Evolutionary conservation across 2,113 vertebrate species (phyloP), one percentile per base, ranked within the genome.

Genomic region (Nothocercus nigrocapillus): DNA sequence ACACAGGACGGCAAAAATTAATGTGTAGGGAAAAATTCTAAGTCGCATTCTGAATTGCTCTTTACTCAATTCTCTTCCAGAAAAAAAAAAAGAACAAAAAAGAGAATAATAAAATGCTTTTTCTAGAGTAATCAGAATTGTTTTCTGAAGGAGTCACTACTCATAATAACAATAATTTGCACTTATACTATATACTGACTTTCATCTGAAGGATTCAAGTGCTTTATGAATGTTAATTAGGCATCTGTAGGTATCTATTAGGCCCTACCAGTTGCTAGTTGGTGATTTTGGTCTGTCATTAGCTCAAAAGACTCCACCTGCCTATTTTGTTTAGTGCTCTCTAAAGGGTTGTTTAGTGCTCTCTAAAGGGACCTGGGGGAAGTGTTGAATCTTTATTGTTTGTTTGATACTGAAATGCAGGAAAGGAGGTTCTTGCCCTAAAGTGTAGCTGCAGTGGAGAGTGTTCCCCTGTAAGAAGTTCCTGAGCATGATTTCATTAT

Each of bases 141-240:
- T 86, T 86, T 93, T 90, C 73, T 95, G 74, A 93, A 86, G 32
- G 17, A 73, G 73, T 84, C 84, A 40, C 64, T 84, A 90, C 5
- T 5, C 53, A 68, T 80, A 90, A 93, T 86, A 77, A 90, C 68
- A 88, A 89, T 85, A 92, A 92, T 94, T 92, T 94, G 67, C 1
- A 12, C 34, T 90, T 89, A 90, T 87, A 62, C 69, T 86, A 49
- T 84, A 93, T 82, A 63, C 10, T 92, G 88, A 68, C 47, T 94
- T 72, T 90, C 53, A 58, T 96, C 69, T 82, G 69, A 90, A 36
- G 40, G 58, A 85, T 92, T 94, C 64, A 68, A 91, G 58, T 64
- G 42, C 66, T 90, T 93, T 75, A 90, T 89, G 93, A 95, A 96
- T 85, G 69, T 76, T 95, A 93, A 92, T 95, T 94, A 96, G 58